Base-by-base conservation (phyloP, 2,797 vertebrate species). In the Dicrostonyx torquatus region DNA sequence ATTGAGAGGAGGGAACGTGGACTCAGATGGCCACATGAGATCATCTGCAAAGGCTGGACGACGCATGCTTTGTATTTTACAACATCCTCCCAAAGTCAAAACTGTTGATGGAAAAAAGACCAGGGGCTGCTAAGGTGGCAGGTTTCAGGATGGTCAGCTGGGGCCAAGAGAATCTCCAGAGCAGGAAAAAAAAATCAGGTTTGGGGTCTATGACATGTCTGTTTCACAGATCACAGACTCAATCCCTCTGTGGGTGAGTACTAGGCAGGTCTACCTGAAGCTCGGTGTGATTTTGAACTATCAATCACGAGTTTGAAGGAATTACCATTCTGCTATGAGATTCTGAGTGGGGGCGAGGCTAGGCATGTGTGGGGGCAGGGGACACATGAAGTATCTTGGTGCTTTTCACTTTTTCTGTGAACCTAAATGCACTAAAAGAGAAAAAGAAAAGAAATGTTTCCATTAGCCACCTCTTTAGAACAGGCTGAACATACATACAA, bases 41-140 rank as follows among this genome's bases (percentile, higher is more conserved):
- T 48, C 4, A 48, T 88, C 6, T 48, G 55, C 37, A 40, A 64
- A 66, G 43, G 24, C 53, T 64, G 34, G 0, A 26, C 9, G 1
- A 5, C 14, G 29, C 48, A 9, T 37, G 50, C 68, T 76, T 70
- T 22, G 2, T 34, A 3, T 0, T 70, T 17, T 12, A 29, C 18
- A 18, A 26, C 31, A 40, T 66, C 78, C 24, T 88, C n/a, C 14
- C 48, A 43, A 76, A 34, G 17, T 5, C 11, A 26, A 86, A 68
- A n/a, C 17, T n/a, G 11, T 43, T 2, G 50, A 34, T 12, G 77
- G 4, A 22, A n/a, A 70, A n/a, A 53, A 45, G 43, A 40, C 31
- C 6, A 55, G 64, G 6, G 8, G 24, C 8, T 70, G 2, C 0
- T 1, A 14, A 45, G 26, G n/a, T 13, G 26, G 6, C 20, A 18